A percentile compares a stretch with the other conserved stretches of the same genome.
Conservation (phyloP, 2,888 invertebrate genomes). For the Drosophila atripex region DNA sequence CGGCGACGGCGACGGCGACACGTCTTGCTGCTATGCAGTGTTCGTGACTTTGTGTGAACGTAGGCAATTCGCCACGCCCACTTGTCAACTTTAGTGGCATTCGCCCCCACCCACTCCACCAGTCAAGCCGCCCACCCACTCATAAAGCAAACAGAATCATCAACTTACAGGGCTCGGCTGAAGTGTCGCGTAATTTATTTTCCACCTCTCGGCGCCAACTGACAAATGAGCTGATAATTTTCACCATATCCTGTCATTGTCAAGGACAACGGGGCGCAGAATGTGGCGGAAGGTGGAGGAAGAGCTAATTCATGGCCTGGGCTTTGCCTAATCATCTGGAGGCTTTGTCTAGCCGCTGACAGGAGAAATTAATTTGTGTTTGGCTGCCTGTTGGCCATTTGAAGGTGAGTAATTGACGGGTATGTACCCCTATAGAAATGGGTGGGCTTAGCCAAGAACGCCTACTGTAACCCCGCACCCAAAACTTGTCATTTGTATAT, state of each 20-base stretch:
- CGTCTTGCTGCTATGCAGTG: constrained; percentile 39
- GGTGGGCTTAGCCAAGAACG: background rate
- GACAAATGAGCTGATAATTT: constrained; percentile 59
- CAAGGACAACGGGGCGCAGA: constrained; percentile 28
- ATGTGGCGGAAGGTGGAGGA: background rate
- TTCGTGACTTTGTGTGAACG: constrained; percentile 44
- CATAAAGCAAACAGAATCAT: constrained; percentile 31
- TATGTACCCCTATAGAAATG: constrained; percentile 12
- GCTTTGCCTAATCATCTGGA: constrained; percentile 15
- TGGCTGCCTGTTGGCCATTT: constrained; percentile 19
- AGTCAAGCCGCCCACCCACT: background rate
- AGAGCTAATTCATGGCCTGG: constrained; percentile 14
- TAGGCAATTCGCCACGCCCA: constrained; percentile 38
- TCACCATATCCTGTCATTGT: constrained; percentile 35
- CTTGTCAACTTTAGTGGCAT: constrained; percentile 27
- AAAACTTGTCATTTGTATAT: background rate
- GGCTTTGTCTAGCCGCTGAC: constrained; percentile 45
- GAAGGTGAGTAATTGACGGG: constrained; percentile 26
- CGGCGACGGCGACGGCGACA: constrained; percentile 29
- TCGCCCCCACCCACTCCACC: constrained; percentile 5
- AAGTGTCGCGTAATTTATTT: constrained; percentile 57
- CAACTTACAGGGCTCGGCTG: constrained; percentile 38
- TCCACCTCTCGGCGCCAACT: constrained; percentile 50
- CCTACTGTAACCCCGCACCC: background rate
- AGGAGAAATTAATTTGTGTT: constrained; percentile 47